Percentiles rank a stretch among this genome's conserved stretches.
Evolutionary conservation across 2,113 vertebrate species (phyloP).

Genomic region (Heterotis niloticus): DNA sequence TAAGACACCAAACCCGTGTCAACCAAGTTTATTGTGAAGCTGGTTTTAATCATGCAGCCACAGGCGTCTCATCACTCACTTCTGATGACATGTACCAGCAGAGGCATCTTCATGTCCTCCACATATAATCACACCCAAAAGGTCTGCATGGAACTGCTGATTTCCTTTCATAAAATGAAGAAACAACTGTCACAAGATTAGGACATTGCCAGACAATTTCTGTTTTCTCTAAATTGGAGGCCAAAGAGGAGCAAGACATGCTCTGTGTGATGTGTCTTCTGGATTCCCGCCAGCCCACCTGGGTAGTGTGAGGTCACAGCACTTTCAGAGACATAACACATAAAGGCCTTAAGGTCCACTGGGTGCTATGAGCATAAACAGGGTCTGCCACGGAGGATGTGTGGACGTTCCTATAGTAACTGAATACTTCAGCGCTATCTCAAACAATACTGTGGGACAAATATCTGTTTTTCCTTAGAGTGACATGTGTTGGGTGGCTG

Average conservation of each 20-base stretch:
- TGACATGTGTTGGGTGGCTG: not conserved
- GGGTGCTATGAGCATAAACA: not conserved
- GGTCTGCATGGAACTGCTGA: not conserved
- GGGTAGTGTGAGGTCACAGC: slow-evolving; percentile 3
- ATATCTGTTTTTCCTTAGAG: not conserved
- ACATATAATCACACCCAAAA: not conserved
- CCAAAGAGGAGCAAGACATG: no score
- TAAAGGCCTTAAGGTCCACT: not conserved
- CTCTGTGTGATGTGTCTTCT: not conserved
- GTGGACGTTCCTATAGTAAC: not conserved
- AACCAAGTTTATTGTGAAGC: slow-evolving; percentile 3
- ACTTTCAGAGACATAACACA: not conserved
- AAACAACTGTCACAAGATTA: not conserved
- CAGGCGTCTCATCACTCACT: not conserved
- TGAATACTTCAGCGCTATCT: not conserved
- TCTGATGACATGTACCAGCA: no score
- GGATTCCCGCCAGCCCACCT: not conserved
- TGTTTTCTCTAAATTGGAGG: no score
- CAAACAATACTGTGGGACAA: not conserved
- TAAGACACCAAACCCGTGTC: not conserved
- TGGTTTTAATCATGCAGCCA: not conserved
- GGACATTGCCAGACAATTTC: no score
- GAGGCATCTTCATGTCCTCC: not conserved
- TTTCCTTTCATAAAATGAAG: not conserved
- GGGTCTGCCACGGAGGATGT: not conserved